phyloP scores from a whole-genome alignment of 2,113 vertebrate genomes.

The Halichoerus grypus region DNA sequence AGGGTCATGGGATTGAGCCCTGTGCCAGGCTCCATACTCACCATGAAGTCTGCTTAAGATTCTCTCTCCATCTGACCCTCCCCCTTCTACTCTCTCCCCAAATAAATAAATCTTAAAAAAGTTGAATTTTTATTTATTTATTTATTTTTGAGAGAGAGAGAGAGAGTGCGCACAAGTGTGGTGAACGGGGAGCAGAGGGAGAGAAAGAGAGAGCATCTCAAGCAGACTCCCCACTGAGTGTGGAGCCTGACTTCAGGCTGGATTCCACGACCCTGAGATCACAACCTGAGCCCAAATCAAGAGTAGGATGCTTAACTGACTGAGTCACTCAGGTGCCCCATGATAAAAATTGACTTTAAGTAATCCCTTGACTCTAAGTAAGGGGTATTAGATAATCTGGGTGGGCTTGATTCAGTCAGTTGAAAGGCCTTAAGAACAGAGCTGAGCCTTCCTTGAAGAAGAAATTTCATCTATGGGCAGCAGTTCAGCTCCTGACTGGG shows the following conservation, averaged over 20 bases:
- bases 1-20: background rate
- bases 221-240: background rate
- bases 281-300: background rate
- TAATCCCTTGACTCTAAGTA: background rate
- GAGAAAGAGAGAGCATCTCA: background rate
- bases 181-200: background rate
- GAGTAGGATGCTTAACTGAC: background rate
- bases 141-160: background rate
- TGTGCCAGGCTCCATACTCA: background rate
- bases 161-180: background rate
- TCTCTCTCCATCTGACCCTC: background rate
- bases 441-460: background rate
- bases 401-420: background rate
- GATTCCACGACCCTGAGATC: background rate
- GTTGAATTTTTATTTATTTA: too few relatives aligned
- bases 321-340: background rate
- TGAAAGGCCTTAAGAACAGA: background rate
- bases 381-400: background rate
- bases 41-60: background rate
- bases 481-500: background rate
- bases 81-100: too few relatives aligned
- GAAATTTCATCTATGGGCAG: background rate
- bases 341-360: background rate
- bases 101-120: too few relatives aligned
- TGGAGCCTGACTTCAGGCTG: background rate